Evolutionary conservation across 2,113 vertebrate genomes (phyloP).

Genomic region (Catharus fuscescens): DNA sequence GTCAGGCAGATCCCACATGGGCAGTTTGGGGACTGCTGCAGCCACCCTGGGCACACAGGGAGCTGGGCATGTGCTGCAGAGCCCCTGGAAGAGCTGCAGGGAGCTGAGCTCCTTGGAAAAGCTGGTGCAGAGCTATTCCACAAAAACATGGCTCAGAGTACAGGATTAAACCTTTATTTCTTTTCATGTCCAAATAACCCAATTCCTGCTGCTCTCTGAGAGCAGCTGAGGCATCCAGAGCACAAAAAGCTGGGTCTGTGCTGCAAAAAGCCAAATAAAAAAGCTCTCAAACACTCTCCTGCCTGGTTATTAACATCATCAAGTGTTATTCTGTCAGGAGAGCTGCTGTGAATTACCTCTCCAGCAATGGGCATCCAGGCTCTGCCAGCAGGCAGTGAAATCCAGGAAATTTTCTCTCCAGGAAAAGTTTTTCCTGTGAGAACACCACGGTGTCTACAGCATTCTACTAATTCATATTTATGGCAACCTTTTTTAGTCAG

Average conservation of each 20-base stretch:
- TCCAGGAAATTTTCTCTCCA: too few species aligned
- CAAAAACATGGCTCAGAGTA: neutral
- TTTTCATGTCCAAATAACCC: constrained; percentile 35
- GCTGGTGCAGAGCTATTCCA: neutral
- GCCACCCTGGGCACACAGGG: neutral
- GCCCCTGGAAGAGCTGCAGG: neutral
- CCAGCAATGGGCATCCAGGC: neutral
- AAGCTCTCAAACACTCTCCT: neutral
- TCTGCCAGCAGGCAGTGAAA: neutral
- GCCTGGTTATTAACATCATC: constrained; percentile 23
- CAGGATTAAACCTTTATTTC: neutral
- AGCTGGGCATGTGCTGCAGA: neutral
- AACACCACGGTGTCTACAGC: neutral
- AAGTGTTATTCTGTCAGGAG: constrained; percentile 35
- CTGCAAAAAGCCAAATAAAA: neutral
- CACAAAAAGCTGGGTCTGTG: neutral
- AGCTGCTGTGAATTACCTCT: constrained; percentile 13
- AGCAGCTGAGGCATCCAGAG: constrained; percentile 6
- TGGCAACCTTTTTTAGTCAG: neutral
- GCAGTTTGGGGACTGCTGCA: neutral
- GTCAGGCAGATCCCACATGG: fast-evolving
- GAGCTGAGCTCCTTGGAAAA: neutral
- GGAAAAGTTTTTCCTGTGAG: neutral
- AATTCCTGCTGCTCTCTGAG: constrained; percentile 14
- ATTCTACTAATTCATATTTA: neutral